A percentile compares a stretch with the other conserved stretches of the same genome.
These are phyloP conservation scores for Melinopterus prodromus DNA, from an alignment of 2,888 invertebrate genomes.

Conservation along the genomic window DNA sequence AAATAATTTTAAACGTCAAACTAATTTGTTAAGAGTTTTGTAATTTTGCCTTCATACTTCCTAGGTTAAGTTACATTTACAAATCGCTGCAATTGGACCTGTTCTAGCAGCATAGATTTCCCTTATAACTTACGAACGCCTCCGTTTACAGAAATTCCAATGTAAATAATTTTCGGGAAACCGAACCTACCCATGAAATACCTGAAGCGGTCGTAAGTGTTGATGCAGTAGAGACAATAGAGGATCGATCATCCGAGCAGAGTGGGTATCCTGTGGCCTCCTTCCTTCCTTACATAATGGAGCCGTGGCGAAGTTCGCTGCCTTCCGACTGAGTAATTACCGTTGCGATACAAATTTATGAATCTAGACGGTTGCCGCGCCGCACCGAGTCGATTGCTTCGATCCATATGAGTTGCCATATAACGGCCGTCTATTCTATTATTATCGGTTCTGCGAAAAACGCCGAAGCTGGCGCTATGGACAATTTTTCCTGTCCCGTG, in stretches of 20 bases:
- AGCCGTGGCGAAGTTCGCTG: background rate
- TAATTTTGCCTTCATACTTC: too few relatives aligned
- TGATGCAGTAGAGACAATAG: background rate
- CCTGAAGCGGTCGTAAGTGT: background rate
- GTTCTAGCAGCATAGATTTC: too few relatives aligned
- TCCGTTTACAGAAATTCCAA: conserved; percentile 4
- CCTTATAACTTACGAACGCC: background rate
- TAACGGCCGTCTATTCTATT: background rate
- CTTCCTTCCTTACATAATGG: background rate
- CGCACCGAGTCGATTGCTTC: background rate
- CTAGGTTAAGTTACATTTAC: too few relatives aligned
- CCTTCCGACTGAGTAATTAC: conserved; percentile 4
- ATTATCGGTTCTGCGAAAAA: background rate
- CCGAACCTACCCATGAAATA: background rate
- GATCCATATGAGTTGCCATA: conserved; percentile 4
- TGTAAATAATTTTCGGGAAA: conserved; percentile 4
- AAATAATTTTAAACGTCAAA: too few relatives aligned
- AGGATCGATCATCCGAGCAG: background rate
- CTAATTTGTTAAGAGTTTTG: too few relatives aligned
- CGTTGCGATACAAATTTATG: conserved; percentile 4
- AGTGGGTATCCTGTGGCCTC: background rate
- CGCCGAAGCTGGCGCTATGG: background rate
- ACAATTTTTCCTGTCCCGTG: background rate
- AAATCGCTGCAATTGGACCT: too few relatives aligned
- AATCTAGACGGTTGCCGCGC: background rate